A percentile compares a stretch with the other conserved stretches of the same genome.
Conservation (phyloP, 2,113 vertebrate genomes). For the Nerophis lumbriciformis region DNA sequence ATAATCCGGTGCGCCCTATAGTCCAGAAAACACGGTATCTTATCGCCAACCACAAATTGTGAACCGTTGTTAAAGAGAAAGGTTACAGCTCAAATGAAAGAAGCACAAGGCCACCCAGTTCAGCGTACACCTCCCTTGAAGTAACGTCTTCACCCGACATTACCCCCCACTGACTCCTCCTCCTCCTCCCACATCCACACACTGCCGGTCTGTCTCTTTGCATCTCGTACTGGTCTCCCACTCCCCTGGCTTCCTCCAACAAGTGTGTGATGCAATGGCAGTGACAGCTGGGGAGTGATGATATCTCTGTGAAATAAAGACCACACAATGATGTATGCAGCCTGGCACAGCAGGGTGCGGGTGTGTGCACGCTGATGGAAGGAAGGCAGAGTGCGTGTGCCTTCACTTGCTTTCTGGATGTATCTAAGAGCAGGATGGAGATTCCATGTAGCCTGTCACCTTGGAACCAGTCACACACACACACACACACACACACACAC, state of each 20-base stretch:
- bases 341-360: constrained; percentile 15
- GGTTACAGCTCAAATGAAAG: too few relatives aligned
- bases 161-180: constrained; percentile 2
- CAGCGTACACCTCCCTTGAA: not conserved
- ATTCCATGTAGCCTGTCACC: constrained; percentile 60
- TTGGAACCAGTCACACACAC: constrained; percentile 9
- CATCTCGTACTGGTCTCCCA: constrained; percentile 5
- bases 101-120: constrained; percentile 7
- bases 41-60: too few relatives aligned
- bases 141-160: constrained; percentile 9
- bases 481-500: constrained; percentile 9
- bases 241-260: constrained; percentile 1
- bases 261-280: constrained; percentile 38
- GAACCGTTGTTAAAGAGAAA: too few relatives aligned
- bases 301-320: constrained; percentile 51
- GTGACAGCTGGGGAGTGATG: constrained; percentile 25
- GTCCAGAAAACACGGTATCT: too few relatives aligned
- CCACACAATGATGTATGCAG: constrained; percentile 3
- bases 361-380: not conserved
- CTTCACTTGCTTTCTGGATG: constrained; percentile 44
- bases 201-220: not conserved
- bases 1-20: too few relatives aligned
- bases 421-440: constrained; percentile 45
- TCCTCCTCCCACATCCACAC: too few relatives aligned
- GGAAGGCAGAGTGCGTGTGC: not conserved